A percentile compares a stretch with the other conserved stretches of the same genome.
phyloP scores from a whole-genome alignment of 2,113 vertebrate species.

The Cervus canadensis region DNA sequence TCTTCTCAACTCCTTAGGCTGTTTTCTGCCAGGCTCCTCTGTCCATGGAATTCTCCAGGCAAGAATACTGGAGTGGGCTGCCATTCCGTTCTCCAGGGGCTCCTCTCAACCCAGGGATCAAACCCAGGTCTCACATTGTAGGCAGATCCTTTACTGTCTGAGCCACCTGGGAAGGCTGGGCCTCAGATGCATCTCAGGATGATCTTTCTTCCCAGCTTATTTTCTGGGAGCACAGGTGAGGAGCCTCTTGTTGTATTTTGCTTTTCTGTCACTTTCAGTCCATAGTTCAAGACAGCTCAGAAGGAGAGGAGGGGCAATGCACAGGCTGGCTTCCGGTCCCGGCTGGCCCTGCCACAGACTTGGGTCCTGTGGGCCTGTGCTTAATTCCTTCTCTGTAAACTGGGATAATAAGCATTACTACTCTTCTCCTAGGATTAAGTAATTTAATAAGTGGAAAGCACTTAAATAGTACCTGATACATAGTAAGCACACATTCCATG shows the following conservation, averaged over 20 bases:
- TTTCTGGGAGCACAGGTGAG: background rate
- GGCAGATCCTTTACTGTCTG: background rate
- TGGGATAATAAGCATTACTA: background rate
- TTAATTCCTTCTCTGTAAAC: conserved; percentile 46
- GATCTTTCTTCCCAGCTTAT: background rate
- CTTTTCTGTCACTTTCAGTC: too few relatives aligned
- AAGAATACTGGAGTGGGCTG: background rate
- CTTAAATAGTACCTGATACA: too few relatives aligned
- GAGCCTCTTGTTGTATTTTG: background rate
- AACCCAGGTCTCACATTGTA: background rate
- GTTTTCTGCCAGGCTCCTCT: background rate
- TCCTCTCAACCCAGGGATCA: background rate
- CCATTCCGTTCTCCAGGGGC: background rate
- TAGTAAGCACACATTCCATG: background rate
- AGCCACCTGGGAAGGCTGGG: background rate
- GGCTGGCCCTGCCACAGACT: background rate
- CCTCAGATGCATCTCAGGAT: background rate
- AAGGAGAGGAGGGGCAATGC: accelerated
- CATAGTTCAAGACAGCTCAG: background rate
- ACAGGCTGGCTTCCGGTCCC: background rate
- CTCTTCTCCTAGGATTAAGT: background rate
- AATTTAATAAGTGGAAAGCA: background rate
- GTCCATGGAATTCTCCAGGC: background rate
- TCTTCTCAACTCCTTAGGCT: background rate
- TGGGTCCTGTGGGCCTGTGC: conserved; percentile 15